Evolutionary conservation across 2,888 invertebrate genomes (phyloP), one percentile per base, ranked within the genome.

Genomic region (Tethea ocularis): DNA sequence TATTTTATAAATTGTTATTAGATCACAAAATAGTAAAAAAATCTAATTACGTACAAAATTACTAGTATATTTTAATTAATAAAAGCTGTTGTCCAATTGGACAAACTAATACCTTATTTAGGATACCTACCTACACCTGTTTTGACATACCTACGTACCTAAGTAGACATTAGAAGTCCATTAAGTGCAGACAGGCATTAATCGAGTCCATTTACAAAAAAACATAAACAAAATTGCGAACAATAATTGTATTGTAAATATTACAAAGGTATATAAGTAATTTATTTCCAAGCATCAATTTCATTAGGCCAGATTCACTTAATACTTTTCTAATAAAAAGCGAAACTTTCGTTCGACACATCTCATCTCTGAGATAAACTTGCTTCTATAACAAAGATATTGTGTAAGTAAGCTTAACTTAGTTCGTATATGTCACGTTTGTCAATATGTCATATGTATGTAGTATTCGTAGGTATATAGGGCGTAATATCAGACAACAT

Each of bases 401-500:
- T 46, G 46, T 46, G 15, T 46, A 6, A 46, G 46, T 20, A 46
- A 46, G 20, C 46, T 20, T 20, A 10, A 20, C 46, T 20, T n/a
- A 10, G 7, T 20, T 15, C 46, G 20, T 46, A 46, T 46, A 7
- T 20, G 46, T 57, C 68, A 52, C 62, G 57, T 67, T 71, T 71
- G 66, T 60, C 61, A 67, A 67, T 63, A 66, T 73, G 66, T 72
- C 46, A 46, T 66, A 61, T 64, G 62, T 62, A 68, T 20, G 20
- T 20, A n/a, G n/a, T 46, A 46, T 3, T 15, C 15, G 1, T 20
- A 1, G 6, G 7, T 41, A 46, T n/a, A 71, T 69, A 72, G 64
- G 72, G 77, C 65, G 80, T 74, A 78, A 81, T 79, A 80, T 80
- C 60, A 73, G 80, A 80, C 85, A 83, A 87, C 84, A 86, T 86